Percentiles rank a stretch among this genome's conserved stretches.
phyloP scores from a whole-genome alignment of 2,797 vertebrate genomes.

The Pangasius mekongensis region DNA sequence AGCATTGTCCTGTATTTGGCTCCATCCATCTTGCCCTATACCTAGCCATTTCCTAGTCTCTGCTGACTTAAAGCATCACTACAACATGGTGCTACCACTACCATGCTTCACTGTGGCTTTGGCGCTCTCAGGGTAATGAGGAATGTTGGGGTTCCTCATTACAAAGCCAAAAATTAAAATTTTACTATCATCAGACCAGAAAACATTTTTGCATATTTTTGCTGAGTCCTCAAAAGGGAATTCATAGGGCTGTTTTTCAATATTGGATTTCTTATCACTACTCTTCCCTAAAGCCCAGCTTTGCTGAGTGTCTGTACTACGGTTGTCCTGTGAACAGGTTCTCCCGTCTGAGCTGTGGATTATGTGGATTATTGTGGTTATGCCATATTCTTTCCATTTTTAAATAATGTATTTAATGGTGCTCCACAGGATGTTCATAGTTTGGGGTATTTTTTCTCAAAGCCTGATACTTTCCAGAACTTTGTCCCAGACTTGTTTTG shows the following conservation, averaged over 20 bases:
- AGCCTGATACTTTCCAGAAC: neutral
- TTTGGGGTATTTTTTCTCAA: neutral
- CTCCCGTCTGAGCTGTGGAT: neutral
- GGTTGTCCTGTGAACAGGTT: neutral
- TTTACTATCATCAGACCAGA: neutral
- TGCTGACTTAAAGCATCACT: neutral
- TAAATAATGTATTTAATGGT: neutral
- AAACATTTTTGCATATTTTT: neutral
- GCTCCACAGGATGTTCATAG: neutral
- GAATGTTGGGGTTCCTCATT: too few species aligned
- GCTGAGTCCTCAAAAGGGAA: neutral
- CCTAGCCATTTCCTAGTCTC: neutral
- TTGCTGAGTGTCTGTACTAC: neutral
- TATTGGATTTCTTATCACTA: neutral
- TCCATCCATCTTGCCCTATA: too few species aligned
- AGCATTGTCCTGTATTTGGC: neutral
- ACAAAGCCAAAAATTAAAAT: neutral
- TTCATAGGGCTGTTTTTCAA: neutral
- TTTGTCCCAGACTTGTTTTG: neutral
- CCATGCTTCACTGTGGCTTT: neutral
- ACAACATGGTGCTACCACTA: neutral
- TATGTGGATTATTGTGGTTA: neutral
- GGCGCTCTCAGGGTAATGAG: too few species aligned
- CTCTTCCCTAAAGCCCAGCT: neutral
- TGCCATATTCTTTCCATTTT: neutral